Percentiles rank a stretch among this genome's conserved stretches.
Evolutionary conservation across 2,113 vertebrate genomes (phyloP).

Genomic region (Lepus americanus): DNA sequence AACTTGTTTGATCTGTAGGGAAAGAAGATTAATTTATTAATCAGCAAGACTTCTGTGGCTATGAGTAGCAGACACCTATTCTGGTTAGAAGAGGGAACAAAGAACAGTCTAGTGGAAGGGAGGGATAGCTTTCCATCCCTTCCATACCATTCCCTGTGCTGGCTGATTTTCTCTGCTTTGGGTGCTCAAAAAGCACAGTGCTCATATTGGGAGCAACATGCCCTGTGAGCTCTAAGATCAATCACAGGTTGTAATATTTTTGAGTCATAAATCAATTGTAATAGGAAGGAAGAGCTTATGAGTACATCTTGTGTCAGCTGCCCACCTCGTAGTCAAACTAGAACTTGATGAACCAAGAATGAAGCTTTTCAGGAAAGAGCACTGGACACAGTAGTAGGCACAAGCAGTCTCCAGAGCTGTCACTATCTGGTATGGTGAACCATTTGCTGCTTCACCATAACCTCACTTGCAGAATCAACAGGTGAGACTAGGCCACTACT

Average conservation of each 20-base stretch:
- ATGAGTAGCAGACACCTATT: not conserved
- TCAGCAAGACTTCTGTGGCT: not conserved
- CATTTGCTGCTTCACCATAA: not conserved
- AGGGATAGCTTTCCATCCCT: not conserved
- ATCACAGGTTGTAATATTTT: not conserved
- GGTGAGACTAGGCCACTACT: not conserved
- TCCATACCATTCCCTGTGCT: not conserved
- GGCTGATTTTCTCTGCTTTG: not conserved
- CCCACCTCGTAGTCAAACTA: not conserved
- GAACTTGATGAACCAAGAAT: not conserved
- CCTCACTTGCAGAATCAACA: not conserved
- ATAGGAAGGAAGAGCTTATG: not conserved
- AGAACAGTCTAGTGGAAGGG: not conserved
- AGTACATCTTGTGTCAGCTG: not conserved
- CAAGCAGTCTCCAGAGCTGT: not conserved
- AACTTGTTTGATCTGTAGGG: constrained; percentile 27
- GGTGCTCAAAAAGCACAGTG: not conserved
- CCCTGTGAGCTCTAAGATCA: not conserved
- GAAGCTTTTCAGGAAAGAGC: not conserved
- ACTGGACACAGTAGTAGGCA: not conserved
- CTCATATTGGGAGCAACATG: fast-evolving
- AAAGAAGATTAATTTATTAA: constrained; percentile 55
- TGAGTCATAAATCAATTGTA: not conserved
- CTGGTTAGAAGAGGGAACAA: not conserved
- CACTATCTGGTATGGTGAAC: not conserved